phyloP scores from a whole-genome alignment of 1,140 invertebrate genomes.

The Drosophila tristis region DNA sequence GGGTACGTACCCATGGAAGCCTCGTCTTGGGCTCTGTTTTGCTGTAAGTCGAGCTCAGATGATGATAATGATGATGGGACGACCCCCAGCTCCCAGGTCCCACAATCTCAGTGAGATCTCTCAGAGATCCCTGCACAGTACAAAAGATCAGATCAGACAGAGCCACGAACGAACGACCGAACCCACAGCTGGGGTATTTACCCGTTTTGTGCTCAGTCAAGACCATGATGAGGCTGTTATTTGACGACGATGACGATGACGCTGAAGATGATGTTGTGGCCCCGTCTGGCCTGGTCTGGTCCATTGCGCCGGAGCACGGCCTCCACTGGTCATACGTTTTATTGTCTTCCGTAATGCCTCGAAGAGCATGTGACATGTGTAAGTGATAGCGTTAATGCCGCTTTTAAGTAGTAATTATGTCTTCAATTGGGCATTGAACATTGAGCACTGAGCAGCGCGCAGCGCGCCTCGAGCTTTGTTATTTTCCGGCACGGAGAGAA shows the following conservation, averaged over 20 bases:
- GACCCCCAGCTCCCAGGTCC: slow-evolving; percentile 39
- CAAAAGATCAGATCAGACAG: slow-evolving; percentile 15
- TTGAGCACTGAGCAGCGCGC: not conserved
- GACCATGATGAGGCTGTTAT: slow-evolving; percentile 81
- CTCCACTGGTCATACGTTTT: slow-evolving; percentile 24
- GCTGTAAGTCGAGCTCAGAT: slow-evolving; percentile 28
- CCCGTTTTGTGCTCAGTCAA: slow-evolving; percentile 60
- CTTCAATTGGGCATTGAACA: slow-evolving; percentile 74
- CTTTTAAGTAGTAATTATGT: slow-evolving; percentile 81
- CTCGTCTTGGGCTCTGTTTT: slow-evolving; percentile 26
- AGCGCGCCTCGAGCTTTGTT: slow-evolving; percentile 41
- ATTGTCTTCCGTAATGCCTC: slow-evolving; percentile 74
- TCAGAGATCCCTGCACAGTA: slow-evolving; percentile 25
- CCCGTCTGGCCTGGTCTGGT: slow-evolving; percentile 10
- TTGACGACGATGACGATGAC: slow-evolving; percentile 14
- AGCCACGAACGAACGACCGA: too few relatives aligned
- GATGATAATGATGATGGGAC: slow-evolving; percentile 33
- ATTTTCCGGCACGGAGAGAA: slow-evolving; percentile 3
- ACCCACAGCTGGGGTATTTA: slow-evolving; percentile 30
- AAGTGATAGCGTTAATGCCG: slow-evolving; percentile 81
- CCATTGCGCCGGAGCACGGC: slow-evolving; percentile 15
- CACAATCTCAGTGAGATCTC: slow-evolving; percentile 32
- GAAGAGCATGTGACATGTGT: slow-evolving; percentile 79
- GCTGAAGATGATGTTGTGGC: slow-evolving; percentile 56
- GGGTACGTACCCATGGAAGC: slow-evolving; percentile 19